These are phyloP conservation scores for Porites australiensis DNA, from an alignment of 64 coral and sea anemone species.

Conservation along the genomic window DNA sequence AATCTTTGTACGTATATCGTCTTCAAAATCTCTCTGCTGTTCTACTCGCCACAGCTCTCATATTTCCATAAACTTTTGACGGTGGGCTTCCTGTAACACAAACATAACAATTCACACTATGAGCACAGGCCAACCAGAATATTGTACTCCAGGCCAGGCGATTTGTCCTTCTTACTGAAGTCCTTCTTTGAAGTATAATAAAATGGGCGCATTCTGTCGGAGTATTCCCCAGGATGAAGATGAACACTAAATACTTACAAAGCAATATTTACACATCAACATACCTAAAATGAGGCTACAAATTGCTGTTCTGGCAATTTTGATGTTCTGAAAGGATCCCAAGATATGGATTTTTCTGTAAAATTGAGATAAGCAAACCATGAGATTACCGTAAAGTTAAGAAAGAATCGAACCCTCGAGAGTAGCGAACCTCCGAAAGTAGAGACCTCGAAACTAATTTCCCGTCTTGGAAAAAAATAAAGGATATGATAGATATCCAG, in stretches of 20 bases:
- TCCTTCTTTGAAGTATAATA: too few species aligned
- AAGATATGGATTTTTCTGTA: conserved; percentile 98
- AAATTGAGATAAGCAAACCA: background rate
- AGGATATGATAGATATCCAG: too few species aligned
- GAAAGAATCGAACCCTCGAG: too few species aligned
- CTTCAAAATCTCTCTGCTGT: conserved; percentile 87
- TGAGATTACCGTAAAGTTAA: background rate
- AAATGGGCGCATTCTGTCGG: too few species aligned
- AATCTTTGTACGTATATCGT: background rate
- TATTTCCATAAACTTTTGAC: conserved; percentile 98
- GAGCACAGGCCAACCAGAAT: background rate
- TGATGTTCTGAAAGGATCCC: conserved; percentile 99
- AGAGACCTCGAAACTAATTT: too few species aligned
- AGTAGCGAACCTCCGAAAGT: too few species aligned
- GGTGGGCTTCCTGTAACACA: conserved; percentile 86
- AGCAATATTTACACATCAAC: background rate
- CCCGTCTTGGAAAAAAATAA: too few species aligned
- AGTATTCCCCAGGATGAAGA: too few species aligned
- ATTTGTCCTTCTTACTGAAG: too few species aligned
- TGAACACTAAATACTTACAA: too few species aligned
- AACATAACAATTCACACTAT: background rate
- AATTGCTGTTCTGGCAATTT: conserved; percentile 97
- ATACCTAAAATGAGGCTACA: conserved; percentile 97
- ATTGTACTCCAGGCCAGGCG: background rate
- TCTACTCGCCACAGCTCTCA: conserved; percentile 97